Conservation (phyloP, 2,797 vertebrate species). For the Falco peregrinus region DNA sequence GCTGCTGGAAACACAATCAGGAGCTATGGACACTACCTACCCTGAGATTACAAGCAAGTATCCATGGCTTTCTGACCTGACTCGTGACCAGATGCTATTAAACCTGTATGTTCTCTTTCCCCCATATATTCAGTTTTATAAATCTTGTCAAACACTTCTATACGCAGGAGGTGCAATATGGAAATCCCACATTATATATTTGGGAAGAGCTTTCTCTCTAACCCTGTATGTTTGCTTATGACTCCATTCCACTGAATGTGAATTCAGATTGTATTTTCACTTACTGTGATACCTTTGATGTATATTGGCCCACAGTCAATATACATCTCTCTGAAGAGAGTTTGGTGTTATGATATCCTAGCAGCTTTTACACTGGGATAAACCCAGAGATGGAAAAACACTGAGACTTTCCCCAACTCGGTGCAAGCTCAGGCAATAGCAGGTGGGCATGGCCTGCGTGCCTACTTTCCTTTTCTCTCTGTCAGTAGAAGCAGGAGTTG, state of each 20-base stretch:
- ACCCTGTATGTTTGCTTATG: background rate
- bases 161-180: background rate
- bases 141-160: background rate
- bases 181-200: background rate
- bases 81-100: background rate
- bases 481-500: background rate
- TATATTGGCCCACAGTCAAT: background rate
- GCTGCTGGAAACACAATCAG: background rate
- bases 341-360: background rate
- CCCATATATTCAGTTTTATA: background rate
- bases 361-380: background rate
- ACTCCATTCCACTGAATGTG: background rate
- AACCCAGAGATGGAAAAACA: background rate
- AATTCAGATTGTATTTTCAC: background rate
- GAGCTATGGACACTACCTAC: background rate
- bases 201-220: background rate
- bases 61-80: background rate
- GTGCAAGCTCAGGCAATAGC: background rate
- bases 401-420: background rate
- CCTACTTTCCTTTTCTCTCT: background rate
- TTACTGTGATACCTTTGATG: background rate
- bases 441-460: background rate
- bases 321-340: background rate
- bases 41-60: background rate
- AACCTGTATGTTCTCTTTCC: background rate